Percentiles rank a stretch among this genome's conserved stretches.
phyloP scores from a whole-genome alignment of 92 coral and sea anemone species.

The Muricea muricata region DNA sequence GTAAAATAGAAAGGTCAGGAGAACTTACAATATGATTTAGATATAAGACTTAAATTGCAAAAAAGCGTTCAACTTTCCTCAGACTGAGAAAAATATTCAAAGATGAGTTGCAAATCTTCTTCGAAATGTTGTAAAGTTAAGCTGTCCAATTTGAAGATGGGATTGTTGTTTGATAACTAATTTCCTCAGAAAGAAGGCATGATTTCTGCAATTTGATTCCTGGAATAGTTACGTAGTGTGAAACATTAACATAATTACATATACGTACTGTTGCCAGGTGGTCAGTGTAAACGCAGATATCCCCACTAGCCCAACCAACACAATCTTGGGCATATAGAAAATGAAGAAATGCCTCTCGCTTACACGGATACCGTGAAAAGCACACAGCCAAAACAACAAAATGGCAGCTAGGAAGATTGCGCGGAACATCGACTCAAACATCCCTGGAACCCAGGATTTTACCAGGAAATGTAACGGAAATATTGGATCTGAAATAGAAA shows the following conservation, averaged over 20 bases:
- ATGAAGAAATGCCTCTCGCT: conserved; percentile 81
- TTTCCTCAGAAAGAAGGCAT: too few species aligned
- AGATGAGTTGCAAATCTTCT: too few species aligned
- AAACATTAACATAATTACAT: too few species aligned
- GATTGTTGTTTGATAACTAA: too few species aligned
- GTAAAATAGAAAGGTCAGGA: background rate
- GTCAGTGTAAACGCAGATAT: conserved; percentile 90
- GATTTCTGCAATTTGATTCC: too few species aligned
- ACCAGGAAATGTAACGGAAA: conserved; percentile 96
- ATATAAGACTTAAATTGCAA: too few species aligned
- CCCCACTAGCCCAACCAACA: conserved; percentile 92
- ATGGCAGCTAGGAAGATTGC: conserved; percentile 88
- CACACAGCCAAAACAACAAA: conserved; percentile 96
- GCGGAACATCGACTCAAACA: conserved; percentile 98
- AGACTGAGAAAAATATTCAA: too few species aligned
- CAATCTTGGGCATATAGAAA: conserved; percentile 89
- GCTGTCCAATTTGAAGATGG: too few species aligned
- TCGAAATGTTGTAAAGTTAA: too few species aligned
- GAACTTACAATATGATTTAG: too few species aligned
- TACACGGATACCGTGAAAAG: conserved; percentile 98
- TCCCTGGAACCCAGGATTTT: conserved; percentile 93
- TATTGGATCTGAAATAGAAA: conserved; percentile 75
- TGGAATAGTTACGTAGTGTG: too few species aligned
- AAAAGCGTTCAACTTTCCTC: too few species aligned
- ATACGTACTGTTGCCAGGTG: conserved; percentile 94